Percentiles rank a stretch among this genome's conserved stretches.
Conservation (phyloP, 2,113 vertebrate genomes). For the Morone chrysops region DNA sequence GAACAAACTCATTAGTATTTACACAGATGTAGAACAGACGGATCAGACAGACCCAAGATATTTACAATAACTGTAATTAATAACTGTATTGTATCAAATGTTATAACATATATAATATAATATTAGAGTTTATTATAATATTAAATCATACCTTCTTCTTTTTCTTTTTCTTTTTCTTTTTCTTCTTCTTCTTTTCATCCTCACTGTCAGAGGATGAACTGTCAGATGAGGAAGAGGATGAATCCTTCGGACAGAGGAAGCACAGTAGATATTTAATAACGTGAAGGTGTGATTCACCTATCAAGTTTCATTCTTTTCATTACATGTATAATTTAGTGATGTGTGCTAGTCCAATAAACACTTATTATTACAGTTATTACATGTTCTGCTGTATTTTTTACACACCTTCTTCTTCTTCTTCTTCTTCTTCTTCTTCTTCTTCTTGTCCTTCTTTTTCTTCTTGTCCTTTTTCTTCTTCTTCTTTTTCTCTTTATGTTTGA, state of each 20-base stretch:
- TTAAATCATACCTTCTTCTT: constrained; percentile 50
- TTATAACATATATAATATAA: background rate
- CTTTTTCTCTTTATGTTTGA: constrained; percentile 58
- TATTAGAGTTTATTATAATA: too few species aligned
- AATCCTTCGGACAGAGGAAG: constrained; percentile 50
- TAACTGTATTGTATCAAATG: background rate
- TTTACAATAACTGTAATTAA: background rate
- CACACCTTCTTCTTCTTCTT: constrained; percentile 53
- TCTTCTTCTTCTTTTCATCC: constrained; percentile 66
- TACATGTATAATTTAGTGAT: background rate
- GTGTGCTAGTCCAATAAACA: background rate
- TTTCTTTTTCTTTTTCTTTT: constrained; percentile 56
- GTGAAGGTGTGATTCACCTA: background rate
- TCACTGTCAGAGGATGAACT: constrained; percentile 73
- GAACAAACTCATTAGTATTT: background rate
- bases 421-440: constrained; percentile 52
- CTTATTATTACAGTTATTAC: too few species aligned
- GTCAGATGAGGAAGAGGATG: constrained; percentile 65
- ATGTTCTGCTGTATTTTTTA: background rate
- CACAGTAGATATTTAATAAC: background rate
- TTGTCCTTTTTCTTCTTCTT: constrained; percentile 52
- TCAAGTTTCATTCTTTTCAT: background rate
- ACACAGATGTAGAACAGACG: background rate
- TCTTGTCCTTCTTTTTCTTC: constrained; percentile 15
- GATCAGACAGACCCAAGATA: background rate